Evolutionary conservation across 2,888 invertebrate species (phyloP).

Genomic region (Ptilodon capucinus): DNA sequence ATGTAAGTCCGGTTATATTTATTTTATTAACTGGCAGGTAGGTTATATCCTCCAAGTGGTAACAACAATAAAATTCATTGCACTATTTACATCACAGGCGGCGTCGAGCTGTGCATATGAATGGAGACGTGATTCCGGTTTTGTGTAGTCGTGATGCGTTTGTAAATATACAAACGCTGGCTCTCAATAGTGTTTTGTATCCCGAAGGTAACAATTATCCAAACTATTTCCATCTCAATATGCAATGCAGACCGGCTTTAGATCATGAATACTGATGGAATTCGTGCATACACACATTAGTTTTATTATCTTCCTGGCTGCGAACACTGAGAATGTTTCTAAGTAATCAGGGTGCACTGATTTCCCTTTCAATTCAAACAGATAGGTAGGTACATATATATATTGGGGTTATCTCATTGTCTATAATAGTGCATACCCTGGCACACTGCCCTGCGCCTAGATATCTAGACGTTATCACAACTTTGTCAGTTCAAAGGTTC

Average conservation of each 20-base stretch:
- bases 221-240: background rate
- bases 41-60: constrained; percentile 23
- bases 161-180: background rate
- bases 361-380: background rate
- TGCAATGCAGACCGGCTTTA: background rate
- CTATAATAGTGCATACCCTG: background rate
- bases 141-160: background rate
- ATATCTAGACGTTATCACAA: background rate
- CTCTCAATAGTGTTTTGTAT: background rate
- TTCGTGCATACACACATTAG: background rate
- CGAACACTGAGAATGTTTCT: background rate
- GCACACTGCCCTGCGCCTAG: background rate
- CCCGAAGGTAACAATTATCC: background rate
- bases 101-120: constrained; percentile 24
- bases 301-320: too few species aligned
- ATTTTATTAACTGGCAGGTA: background rate
- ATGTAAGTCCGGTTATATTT: background rate
- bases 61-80: constrained; percentile 7
- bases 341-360: background rate
- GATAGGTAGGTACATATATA: background rate
- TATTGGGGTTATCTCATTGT: background rate
- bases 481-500: background rate
- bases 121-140: constrained; percentile 14
- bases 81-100: constrained; percentile 18
- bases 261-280: background rate